Conservation (phyloP, 2,888 invertebrate species). For the Labia minor region DNA sequence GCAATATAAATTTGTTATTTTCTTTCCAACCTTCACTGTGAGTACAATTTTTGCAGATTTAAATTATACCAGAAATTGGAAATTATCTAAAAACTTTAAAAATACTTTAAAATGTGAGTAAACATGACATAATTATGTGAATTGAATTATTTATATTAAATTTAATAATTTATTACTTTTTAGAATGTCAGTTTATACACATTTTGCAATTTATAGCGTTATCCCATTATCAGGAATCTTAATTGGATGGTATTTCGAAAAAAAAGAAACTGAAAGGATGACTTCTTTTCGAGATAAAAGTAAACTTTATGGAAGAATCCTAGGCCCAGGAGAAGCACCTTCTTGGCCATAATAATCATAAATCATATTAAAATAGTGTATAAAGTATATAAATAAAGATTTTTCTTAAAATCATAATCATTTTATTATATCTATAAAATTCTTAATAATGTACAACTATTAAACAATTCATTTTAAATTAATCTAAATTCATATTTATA, state of each 20-base stretch:
- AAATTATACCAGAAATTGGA: constrained; percentile 62
- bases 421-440: not conserved
- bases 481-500: too few species aligned
- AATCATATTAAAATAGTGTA: not conserved
- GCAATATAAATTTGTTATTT: constrained; percentile 54
- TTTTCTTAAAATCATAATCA: not conserved
- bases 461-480: too few species aligned
- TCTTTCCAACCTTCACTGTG: constrained; percentile 51
- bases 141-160: not conserved
- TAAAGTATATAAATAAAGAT: constrained; percentile 16
- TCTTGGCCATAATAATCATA: constrained; percentile 52
- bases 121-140: constrained; percentile 18
- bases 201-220: constrained; percentile 41
- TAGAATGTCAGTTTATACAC: constrained; percentile 32
- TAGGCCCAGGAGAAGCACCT: constrained; percentile 55
- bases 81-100: constrained; percentile 31
- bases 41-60: constrained; percentile 59
- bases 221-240: constrained; percentile 48
- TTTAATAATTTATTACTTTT: not conserved
- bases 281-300: constrained; percentile 67
- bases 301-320: constrained; percentile 55
- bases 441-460: too few species aligned
- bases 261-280: constrained; percentile 60
- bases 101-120: constrained; percentile 24
- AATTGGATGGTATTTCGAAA: constrained; percentile 55